Base-by-base conservation (phyloP, 2,113 vertebrate genomes). In the Calonectris borealis region DNA sequence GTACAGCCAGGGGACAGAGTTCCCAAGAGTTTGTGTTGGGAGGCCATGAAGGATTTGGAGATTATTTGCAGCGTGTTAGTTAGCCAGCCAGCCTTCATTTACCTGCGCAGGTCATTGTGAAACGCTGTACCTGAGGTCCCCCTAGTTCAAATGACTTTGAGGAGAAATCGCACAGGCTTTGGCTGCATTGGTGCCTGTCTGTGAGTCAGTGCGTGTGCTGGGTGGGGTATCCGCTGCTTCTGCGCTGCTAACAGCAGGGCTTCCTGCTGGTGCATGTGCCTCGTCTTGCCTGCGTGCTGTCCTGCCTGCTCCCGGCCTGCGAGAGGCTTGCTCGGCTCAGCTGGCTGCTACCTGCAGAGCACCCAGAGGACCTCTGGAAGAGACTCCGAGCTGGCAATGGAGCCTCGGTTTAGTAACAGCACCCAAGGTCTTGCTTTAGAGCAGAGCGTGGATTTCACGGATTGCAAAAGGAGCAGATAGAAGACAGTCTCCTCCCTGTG, bases 201-300 rank as follows among this genome's bases (percentile, higher is more conserved):
- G 22, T 86, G 95, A 94, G 75, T 94, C 95, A 88, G 82, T 16
- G 73, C 5, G 16, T 36, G 65, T 1, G 3, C 42, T 81, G 83
- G 78, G 90, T 94, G 95, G 70, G 78, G 90, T n/a, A 54, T 62
- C 62, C 32, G 49, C 70, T 44, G 73, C 86, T 95, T 75, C 94
- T 96, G 91, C 34, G 34, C 92, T 62, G 81, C 69, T 88, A 24
- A 49, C 32, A 68, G 69, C 52, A 65, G 36, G 42, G 96, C 91
- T 81, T 96, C 81, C 89, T 40, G 44, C 91, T 64, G 54, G 5
- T 5, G 55, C 54, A 18, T 97, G 6, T 96, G 97, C 79, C 94
- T 79, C 11, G 7, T 94, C 97, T 95, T 97, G 97, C 94, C 96
- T 55, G 54, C 71, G 86, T 79, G 55, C 76, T 64, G 71, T 72